These are phyloP conservation scores for Trididemnum miniatum DNA, from an alignment of 23 tunicate species.

Conservation along the genomic window DNA sequence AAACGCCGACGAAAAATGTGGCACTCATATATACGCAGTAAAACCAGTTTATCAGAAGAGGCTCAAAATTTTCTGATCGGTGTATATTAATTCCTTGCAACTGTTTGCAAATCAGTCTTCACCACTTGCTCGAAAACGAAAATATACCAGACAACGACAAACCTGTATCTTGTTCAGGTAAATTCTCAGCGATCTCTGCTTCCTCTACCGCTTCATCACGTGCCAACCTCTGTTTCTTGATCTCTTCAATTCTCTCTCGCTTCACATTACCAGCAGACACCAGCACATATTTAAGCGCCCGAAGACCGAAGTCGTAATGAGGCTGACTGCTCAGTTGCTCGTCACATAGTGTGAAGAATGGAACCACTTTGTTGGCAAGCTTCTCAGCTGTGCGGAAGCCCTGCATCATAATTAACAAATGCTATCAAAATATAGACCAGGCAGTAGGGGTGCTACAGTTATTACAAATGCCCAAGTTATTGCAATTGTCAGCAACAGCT, in stretches of 20 bases:
- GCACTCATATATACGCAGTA: no score
- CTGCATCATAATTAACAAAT: constrained; percentile 16
- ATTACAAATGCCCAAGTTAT: no score
- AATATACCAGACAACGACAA: no score
- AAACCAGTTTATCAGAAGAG: no score
- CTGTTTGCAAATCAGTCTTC: no score
- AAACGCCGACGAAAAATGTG: no score
- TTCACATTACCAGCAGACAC: constrained; percentile 99
- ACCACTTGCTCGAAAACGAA: no score
- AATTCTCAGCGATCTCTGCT: constrained; percentile 86
- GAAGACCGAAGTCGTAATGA: constrained; percentile 98
- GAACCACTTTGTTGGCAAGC: constrained; percentile 97
- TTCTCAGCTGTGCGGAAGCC: constrained; percentile 99
- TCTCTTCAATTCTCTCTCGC: constrained; percentile 72
- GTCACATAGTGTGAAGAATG: constrained; percentile 95
- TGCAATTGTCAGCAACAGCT: no score
- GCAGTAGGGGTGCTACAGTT: no score
- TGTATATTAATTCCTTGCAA: no score
- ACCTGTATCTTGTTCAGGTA: constrained; percentile 99
- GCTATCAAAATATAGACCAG: neutral
- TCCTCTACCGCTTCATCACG: constrained; percentile 79
- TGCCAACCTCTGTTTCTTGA: constrained; percentile 59
- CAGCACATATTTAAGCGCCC: constrained; percentile 96
- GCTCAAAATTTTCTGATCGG: no score
- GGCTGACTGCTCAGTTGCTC: constrained; percentile 98